Evolutionary conservation across 2,888 invertebrate species (phyloP), one percentile per base, ranked within the genome.

Genomic region (Sinopyrophorus schimmeli): DNA sequence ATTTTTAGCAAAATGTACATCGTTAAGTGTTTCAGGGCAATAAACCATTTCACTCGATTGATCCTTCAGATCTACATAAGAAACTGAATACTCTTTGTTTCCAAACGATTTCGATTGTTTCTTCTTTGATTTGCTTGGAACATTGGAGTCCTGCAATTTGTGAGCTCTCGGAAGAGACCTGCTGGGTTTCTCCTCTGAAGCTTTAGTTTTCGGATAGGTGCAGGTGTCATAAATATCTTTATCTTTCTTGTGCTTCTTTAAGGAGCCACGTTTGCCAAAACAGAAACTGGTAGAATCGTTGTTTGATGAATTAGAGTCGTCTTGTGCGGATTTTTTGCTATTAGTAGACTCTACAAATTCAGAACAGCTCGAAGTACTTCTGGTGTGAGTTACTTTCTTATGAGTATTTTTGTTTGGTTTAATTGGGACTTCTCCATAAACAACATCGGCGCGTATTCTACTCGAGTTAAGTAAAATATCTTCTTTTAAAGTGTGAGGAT

Each of bases 381-480:
- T 61, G 3, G 59, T 53, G 38, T 63, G 61, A n/a, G 42, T 31
- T 3, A 9, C 6, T 37, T 43, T 49, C 9, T 28, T 37, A 2
- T 4, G 3, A 10, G 6, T 27, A 12, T 48, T 46, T 14, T 62
- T 62, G 53, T 61, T 67, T 0, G 67, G 61, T 17, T 72, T 61
- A 17, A 70, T 68, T 1, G 72, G 71, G 5, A 72, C 58, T 61
- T 72, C 72, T 3, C 72, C 80, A 68, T 80, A 80, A 48, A 80
- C 78, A 27, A 80, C 80, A 60, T 80, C 80, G 3, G 80, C 77
- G 56, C 77, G 76, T 52, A 78, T 72, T 37, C 68, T 56, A 51
- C 67, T 70, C 34, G 69, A 62, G 55, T 70, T 69, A 16, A 67
- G 64, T 3, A 38, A 26, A 10, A 62, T 54, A 37, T 68, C 66